Evolutionary conservation across 2,113 vertebrate species (phyloP).

Genomic region (Eidolon helvum): DNA sequence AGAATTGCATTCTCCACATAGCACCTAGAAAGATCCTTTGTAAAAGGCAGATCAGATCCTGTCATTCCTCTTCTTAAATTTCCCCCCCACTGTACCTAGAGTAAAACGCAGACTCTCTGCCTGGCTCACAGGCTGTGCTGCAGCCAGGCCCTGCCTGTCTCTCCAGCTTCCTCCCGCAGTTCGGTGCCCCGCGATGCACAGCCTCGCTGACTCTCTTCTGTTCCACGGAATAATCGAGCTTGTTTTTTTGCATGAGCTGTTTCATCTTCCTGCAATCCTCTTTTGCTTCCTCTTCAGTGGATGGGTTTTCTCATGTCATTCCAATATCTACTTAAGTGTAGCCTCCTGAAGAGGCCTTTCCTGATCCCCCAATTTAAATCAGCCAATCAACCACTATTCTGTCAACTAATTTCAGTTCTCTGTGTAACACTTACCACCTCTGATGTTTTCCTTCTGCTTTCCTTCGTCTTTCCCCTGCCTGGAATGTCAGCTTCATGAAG

Average conservation of each 20-base stretch:
- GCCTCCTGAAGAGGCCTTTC: neutral
- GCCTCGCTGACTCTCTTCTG: neutral
- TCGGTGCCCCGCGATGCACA: rapidly evolving
- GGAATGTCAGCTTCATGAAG: neutral
- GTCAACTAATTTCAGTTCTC: neutral
- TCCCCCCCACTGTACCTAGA: neutral
- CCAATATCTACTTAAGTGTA: neutral
- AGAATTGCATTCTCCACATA: neutral
- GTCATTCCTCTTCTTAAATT: neutral
- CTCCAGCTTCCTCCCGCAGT: neutral
- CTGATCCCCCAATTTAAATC: neutral
- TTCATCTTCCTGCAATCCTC: neutral
- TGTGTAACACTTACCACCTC: neutral
- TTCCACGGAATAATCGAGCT: neutral
- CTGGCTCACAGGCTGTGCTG: neutral
- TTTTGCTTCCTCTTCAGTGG: neutral
- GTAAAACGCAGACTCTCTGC: neutral
- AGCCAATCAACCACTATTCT: neutral
- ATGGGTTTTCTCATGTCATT: neutral
- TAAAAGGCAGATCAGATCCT: neutral
- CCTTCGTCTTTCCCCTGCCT: neutral
- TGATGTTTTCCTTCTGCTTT: neutral
- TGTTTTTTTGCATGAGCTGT: neutral
- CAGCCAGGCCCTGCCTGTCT: neutral
- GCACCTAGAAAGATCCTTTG: neutral